Percentiles rank a stretch among this genome's conserved stretches.
Conservation (phyloP, 2,797 vertebrate species). For the Vireo griseus region DNA sequence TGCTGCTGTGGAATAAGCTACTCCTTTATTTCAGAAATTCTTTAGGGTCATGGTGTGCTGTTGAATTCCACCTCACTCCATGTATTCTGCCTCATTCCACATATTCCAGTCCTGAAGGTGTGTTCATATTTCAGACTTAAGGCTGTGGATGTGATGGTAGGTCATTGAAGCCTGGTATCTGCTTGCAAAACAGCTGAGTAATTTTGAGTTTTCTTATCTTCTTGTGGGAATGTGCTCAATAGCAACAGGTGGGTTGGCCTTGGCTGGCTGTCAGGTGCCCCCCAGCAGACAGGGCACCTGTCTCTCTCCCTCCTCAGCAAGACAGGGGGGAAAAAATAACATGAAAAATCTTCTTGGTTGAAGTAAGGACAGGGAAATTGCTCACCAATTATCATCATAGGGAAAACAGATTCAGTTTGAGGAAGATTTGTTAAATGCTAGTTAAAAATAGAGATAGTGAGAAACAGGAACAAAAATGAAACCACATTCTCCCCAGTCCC, state of each 20-base stretch:
- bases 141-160: not conserved
- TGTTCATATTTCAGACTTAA: not conserved
- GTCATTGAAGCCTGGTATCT: not conserved
- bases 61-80: not conserved
- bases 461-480: not conserved
- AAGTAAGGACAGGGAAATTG: not conserved
- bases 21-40: not conserved
- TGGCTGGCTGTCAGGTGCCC: not conserved
- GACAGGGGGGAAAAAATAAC: fast-evolving
- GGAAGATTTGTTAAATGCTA: not conserved
- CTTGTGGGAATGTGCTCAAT: not conserved
- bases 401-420: not conserved
- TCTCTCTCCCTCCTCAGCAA: not conserved
- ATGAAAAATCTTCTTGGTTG: not conserved
- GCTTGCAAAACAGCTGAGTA: not conserved
- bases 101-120: not conserved
- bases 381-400: not conserved
- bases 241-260: not conserved
- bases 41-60: not conserved
- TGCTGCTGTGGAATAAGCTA: not conserved
- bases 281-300: not conserved
- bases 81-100: not conserved
- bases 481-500: not conserved
- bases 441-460: not conserved
- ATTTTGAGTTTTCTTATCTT: not conserved